Base-by-base conservation (phyloP, 2,113 vertebrate genomes). In the Anser brachyrhynchus region DNA sequence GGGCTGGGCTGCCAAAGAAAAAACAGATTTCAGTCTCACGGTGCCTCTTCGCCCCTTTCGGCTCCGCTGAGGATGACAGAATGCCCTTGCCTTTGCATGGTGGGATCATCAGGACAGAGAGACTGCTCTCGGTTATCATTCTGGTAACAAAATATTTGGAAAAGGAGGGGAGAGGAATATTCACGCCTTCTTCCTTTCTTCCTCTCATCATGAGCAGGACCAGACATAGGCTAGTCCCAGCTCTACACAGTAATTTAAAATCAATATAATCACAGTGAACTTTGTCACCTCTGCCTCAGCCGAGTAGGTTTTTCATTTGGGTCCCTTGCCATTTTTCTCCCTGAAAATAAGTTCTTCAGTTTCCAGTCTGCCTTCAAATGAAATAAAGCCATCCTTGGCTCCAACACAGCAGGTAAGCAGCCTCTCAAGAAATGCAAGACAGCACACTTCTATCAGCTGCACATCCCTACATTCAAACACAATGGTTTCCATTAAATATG, bases 211-310 rank as follows among this genome's bases (percentile, higher is more conserved):
- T 25, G 87, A 94, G 84, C 74, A 93, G 64, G 64, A 94, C 71
- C 26, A 94, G 91, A 76, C 77, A 79, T 17, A 59, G 59, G 67
- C 81, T 94, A 77, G 92, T 82, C 84, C 84, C 78, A 87, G 87
- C 58, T 87, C 87, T 71, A 71, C 71, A 91, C 89, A 85, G 96
- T 95, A 94, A 96, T 97, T 96, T 93, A 95, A 97, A 97, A 96
- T 97, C 96, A 95, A 96, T 96, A 93, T 95, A 96, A 96, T 96
- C 92, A 94, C 91, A 85, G 89, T 77, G 95, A 97, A 96, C 96
- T 97, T 95, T 83, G 95, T 87, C 96, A 96, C 95, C 95, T 92
- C 92, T 92, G 92, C 89, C 93, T 92, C 95, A 97, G 87, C 87
- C 73, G 89, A 95, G 96, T 92, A 92, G 87, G 87, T 95, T 96